Evolutionary conservation across 2,113 vertebrate genomes (phyloP), one percentile per base, ranked within the genome.

Genomic region (Suncus etruscus): DNA sequence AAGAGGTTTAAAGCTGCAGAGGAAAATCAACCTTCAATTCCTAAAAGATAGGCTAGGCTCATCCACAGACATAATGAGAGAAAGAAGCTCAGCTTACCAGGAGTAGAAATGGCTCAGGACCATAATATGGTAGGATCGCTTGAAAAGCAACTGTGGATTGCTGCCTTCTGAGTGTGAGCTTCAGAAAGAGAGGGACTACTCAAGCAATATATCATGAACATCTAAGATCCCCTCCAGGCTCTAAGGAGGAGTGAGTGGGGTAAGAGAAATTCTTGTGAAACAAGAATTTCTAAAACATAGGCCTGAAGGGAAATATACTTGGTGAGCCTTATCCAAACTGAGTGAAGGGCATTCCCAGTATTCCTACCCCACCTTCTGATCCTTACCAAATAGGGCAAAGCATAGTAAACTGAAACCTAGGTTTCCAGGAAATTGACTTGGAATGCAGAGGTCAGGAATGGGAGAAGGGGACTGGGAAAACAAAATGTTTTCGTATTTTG

Each of bases 301-400:
- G 54, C 20, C 77, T 86, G 54, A 54, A 54, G 54, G 91, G 29
- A 75, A 96, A 96, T n/a, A 92, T 86, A 88, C 91, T 93, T 76
- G 51, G 58, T 51, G 20, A 89, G 48, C 65, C 82, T 91, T 51
- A 61, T 85, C 63, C 48, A n/a, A 72, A 6, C 1, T 86, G 25
- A n/a, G 58, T 65, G 69, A 87, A 94, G 77, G 69, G 69, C 89
- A 94, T 95, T 86, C 91, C 70, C 95, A 27, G 72, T 31, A 75
- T 66, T 87, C 66, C 45, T 75, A 58, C 8, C 29, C 45, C 83
- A 58, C 31, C 88, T 88, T 89, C 82, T 63, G 75, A 25, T 1
- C 87, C 61, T 92, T 14, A 82, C 70, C 50, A 75, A 88, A 83
- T 73, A 32, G 68, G 65, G 16, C 2, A 72, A 77, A 63, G 1